phyloP scores from a whole-genome alignment of 2,797 vertebrate species.

The Coendou prehensilis region DNA sequence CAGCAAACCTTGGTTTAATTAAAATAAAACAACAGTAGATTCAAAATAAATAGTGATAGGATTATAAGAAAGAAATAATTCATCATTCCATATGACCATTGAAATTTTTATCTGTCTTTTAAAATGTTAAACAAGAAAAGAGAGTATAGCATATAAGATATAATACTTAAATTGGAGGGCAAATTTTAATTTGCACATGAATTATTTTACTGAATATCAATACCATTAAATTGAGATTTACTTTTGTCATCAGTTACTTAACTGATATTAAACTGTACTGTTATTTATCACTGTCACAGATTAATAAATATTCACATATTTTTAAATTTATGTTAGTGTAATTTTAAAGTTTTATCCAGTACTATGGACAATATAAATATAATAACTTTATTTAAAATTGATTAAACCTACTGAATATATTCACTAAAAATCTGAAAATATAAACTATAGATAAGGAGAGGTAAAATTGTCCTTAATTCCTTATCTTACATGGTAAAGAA shows the following conservation, averaged over 20 bases:
- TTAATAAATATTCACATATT: neutral
- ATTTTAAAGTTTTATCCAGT: neutral
- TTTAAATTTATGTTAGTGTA: conserved; percentile 44
- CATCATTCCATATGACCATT: neutral
- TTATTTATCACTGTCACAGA: neutral
- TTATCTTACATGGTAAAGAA: neutral
- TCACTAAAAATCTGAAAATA: conserved; percentile 9
- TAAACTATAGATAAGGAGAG: neutral
- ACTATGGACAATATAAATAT: neutral
- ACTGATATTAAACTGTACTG: neutral
- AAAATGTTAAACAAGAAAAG: neutral
- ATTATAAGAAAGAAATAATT: neutral
- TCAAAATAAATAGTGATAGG: neutral
- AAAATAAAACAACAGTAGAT: neutral
- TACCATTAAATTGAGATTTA: conserved; percentile 9
- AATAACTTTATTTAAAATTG: neutral
- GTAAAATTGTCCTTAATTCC: neutral
- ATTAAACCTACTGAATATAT: neutral
- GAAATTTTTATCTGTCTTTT: conserved; percentile 11
- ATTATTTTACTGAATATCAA: conserved; percentile 45
- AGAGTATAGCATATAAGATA: neutral
- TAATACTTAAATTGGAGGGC: neutral
- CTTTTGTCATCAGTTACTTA: conserved; percentile 19
- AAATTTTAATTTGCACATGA: conserved; percentile 27
- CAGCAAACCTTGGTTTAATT: neutral